These are phyloP conservation scores for Zygaena filipendulae DNA, from an alignment of 2,888 invertebrate species.

Conservation along the genomic window DNA sequence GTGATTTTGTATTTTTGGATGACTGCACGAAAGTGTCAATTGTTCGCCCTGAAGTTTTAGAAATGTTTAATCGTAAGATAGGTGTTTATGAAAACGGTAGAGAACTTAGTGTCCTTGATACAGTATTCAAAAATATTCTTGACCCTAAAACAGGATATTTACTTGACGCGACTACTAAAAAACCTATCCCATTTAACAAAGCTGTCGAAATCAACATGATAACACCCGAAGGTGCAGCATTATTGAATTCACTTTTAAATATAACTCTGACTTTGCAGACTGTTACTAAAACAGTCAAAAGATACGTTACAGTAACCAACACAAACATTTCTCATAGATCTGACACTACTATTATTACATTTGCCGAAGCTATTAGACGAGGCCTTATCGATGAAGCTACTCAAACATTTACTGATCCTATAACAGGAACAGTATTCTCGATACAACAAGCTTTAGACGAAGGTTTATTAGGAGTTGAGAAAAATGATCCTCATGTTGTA, in stretches of 20 bases:
- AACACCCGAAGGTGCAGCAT: slow-evolving; percentile 87
- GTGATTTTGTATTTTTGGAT: slow-evolving; percentile 79
- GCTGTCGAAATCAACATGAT: slow-evolving; percentile 88
- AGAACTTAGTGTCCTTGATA: slow-evolving; percentile 87
- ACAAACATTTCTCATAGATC: slow-evolving; percentile 69
- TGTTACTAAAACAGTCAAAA: slow-evolving; percentile 84
- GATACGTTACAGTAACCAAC: slow-evolving; percentile 81
- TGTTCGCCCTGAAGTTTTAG: slow-evolving; percentile 85
- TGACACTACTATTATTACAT: slow-evolving; percentile 73
- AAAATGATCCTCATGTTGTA: slow-evolving; percentile 51
- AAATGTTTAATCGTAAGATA: slow-evolving; percentile 85
- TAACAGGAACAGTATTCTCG: slow-evolving; percentile 76
- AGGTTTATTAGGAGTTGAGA: slow-evolving; percentile 74
- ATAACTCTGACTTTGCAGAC: slow-evolving; percentile 90
- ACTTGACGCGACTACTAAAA: slow-evolving; percentile 77
- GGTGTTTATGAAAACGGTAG: slow-evolving; percentile 81
- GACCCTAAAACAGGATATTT: slow-evolving; percentile 91
- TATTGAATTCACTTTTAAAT: slow-evolving; percentile 85
- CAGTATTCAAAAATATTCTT: slow-evolving; percentile 86
- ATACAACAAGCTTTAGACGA: slow-evolving; percentile 82
- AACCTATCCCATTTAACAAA: slow-evolving; percentile 82
- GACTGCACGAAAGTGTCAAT: slow-evolving; percentile 83
- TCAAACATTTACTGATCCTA: slow-evolving; percentile 81
- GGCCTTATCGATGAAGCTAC: slow-evolving; percentile 84
- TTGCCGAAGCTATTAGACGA: slow-evolving; percentile 79